These are phyloP conservation scores for Chrysolina haemoptera DNA, from an alignment of 2,888 invertebrate genomes.

Conservation along the genomic window DNA sequence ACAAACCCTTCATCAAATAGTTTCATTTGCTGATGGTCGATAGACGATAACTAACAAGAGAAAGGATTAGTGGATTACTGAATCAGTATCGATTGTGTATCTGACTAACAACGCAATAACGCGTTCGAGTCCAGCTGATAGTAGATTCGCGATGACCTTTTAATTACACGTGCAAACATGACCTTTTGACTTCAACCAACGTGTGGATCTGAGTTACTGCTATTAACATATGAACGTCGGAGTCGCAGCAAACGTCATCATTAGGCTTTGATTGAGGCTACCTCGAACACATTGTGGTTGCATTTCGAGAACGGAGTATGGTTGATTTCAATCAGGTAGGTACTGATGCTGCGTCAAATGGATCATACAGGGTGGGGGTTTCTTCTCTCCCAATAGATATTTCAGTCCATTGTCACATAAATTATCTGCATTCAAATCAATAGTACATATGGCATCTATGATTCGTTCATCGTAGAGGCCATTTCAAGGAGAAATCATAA, in stretches of 20 bases:
- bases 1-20: conserved; percentile 30
- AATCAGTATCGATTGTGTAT: conserved; percentile 66
- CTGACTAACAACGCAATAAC: conserved; percentile 59
- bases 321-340: neutral
- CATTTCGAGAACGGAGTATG: neutral
- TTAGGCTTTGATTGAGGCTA: neutral
- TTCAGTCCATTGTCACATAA: too few species aligned
- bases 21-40: conserved; percentile 30
- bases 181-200: conserved; percentile 65
- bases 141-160: conserved; percentile 62
- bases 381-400: too few species aligned
- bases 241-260: conserved; percentile 15
- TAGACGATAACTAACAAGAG: neutral
- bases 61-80: conserved; percentile 56
- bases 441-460: too few species aligned
- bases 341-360: too few species aligned
- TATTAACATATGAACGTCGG: conserved; percentile 32
- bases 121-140: conserved; percentile 51
- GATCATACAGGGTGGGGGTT: too few species aligned
- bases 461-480: too few species aligned
- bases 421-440: too few species aligned
- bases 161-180: conserved; percentile 66
- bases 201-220: conserved; percentile 35
- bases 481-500: too few species aligned
- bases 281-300: neutral